Evolutionary conservation across 2,113 vertebrate genomes (phyloP).

Genomic region (Vulpes lagopus): DNA sequence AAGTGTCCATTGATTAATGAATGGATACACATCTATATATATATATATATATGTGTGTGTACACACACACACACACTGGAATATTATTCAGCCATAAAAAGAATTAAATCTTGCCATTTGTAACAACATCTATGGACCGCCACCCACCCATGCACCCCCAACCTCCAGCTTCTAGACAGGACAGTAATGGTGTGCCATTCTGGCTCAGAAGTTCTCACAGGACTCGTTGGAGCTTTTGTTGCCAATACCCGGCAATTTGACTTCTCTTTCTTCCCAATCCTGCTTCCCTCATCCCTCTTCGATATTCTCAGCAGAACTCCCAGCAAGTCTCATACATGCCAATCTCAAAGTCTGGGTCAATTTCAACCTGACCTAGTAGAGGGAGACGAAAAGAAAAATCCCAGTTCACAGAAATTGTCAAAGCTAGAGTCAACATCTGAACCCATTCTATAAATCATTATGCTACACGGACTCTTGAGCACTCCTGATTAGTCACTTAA

Average conservation of each 20-base stretch:
- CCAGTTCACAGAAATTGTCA: neutral
- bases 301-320: neutral
- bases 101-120: neutral
- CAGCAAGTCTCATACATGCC: neutral
- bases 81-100: neutral
- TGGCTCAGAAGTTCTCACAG: neutral
- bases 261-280: neutral
- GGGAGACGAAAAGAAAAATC: neutral
- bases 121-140: too few relatives aligned
- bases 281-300: neutral
- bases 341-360: neutral
- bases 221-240: neutral
- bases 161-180: neutral
- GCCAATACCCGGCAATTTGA: accelerated
- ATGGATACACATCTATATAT: neutral
- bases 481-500: neutral
- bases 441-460: neutral
- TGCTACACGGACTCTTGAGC: neutral
- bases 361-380: neutral
- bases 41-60: too few relatives aligned
- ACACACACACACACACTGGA: neutral
- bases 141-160: neutral
- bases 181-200: neutral
- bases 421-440: neutral
- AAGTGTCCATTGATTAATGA: neutral